phyloP scores from a whole-genome alignment of 2,888 invertebrate genomes.

The Gandaritis pyraliata region DNA sequence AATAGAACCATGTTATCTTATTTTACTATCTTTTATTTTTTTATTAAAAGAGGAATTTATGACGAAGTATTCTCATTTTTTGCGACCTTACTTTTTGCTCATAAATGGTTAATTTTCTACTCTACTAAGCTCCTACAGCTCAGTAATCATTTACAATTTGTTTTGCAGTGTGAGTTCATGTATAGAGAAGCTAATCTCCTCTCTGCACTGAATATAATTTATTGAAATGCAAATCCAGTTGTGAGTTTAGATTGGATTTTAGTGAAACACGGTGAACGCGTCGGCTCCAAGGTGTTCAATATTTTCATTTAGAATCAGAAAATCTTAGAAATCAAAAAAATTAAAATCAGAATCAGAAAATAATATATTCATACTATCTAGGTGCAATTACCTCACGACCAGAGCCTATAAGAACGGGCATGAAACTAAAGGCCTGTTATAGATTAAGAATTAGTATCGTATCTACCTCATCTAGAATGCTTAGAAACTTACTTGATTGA shows the following conservation, averaged over 20 bases:
- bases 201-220: constrained; percentile 12
- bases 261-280: constrained; percentile 6
- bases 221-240: constrained; percentile 13
- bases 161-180: not conserved
- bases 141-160: not conserved
- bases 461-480: not conserved
- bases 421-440: too few species aligned
- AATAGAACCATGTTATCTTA: too few species aligned
- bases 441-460: not conserved
- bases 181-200: constrained; percentile 9
- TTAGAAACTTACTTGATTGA: too few species aligned
- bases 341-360: too few species aligned
- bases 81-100: not conserved
- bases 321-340: too few species aligned
- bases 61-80: not conserved
- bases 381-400: too few species aligned
- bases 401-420: too few species aligned
- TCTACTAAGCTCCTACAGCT: not conserved
- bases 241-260: constrained; percentile 11
- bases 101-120: not conserved
- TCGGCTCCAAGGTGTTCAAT: not conserved
- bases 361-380: too few species aligned
- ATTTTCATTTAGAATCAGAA: too few species aligned
- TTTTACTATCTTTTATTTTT: too few species aligned
- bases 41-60: too few species aligned